Base-by-base conservation (phyloP, 2,888 invertebrate species). In the Carabus problematicus region DNA sequence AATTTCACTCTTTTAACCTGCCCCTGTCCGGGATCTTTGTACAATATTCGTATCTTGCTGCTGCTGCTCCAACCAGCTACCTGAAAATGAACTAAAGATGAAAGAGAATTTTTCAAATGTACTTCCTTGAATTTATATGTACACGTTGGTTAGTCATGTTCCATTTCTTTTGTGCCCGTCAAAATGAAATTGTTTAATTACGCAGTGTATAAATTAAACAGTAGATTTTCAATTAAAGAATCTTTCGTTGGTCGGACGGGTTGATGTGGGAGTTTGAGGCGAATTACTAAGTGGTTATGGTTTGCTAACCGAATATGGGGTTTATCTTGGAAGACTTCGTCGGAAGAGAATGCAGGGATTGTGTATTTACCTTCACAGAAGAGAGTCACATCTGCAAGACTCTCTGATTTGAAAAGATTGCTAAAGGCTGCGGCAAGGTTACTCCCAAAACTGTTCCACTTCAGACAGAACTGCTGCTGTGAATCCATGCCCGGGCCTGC, bases 401-500 rank as follows among this genome's bases (percentile, higher is more conserved):
- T 92, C 87, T 95, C 94, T 81, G 94, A 94, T 86, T 94, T 94
- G 88, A 94, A 94, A 81, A 95, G 87, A 85, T 93, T 94, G 80
- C 94, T 93, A 85, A 94, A 95, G 78, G 94, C 93, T 78, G 93
- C 93, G 78, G 94, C 94, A 85, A 95, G 87, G 86, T 95, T 95
- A 80, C 92, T 93, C 82, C 94, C 94, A 85, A 94, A 95, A 87
- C 94, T 94, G 89, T 94, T 95, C 95, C 95, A 95, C 88, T 95
- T 94, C 79, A 95, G 88, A 87, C 94, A 94, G 86, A 94, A 95
- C 86, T 95, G 94, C 85, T 94, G 95, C 87, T 94, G 94, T 40
- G 69, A 62, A 69, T 69, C 69, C 62, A 69, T 69, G 55, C 69
- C 69, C 60, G 55, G 42, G 61, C 62, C 62, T 61, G 62, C 45